Evolutionary conservation across 2,888 invertebrate species (phyloP).

Genomic region (Eurytoma adleriae): DNA sequence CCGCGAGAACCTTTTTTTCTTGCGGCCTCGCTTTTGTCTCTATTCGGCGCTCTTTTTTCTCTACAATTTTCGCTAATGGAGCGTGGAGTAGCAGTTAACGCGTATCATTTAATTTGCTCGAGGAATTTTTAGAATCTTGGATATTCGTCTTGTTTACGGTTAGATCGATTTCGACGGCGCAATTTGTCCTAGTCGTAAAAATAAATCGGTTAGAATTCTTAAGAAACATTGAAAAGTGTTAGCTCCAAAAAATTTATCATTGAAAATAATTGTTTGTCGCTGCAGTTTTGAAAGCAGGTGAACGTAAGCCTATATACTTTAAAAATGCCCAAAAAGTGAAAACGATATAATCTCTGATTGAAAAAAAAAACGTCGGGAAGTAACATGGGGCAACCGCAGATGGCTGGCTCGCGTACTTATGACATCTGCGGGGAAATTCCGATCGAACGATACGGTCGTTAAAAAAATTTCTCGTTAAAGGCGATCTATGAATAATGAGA

Average conservation of each 20-base stretch:
- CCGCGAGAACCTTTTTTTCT: slow-evolving; percentile 12
- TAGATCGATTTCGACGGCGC: no score
- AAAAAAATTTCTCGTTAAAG: background rate
- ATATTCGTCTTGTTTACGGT: no score
- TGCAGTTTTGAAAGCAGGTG: background rate
- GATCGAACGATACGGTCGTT: background rate
- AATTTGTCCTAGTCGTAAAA: no score
- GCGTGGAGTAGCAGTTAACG: background rate
- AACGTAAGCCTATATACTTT: no score
- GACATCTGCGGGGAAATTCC: slow-evolving; percentile 14
- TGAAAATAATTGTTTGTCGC: background rate
- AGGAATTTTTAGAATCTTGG: background rate
- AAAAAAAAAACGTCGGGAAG: no score
- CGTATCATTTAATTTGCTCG: slow-evolving; percentile 1
- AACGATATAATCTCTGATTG: no score
- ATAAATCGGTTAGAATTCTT: no score
- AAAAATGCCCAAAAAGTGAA: no score
- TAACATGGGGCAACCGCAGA: background rate
- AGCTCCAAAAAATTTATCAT: no score
- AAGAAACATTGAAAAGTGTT: no score
- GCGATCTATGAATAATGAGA: background rate
- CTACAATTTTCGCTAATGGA: background rate
- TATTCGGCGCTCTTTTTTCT: no score
- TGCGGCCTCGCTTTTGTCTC: background rate
- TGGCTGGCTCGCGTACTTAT: background rate